phyloP scores from a whole-genome alignment of 2,888 invertebrate genomes.

The Ormyrus labotus region DNA sequence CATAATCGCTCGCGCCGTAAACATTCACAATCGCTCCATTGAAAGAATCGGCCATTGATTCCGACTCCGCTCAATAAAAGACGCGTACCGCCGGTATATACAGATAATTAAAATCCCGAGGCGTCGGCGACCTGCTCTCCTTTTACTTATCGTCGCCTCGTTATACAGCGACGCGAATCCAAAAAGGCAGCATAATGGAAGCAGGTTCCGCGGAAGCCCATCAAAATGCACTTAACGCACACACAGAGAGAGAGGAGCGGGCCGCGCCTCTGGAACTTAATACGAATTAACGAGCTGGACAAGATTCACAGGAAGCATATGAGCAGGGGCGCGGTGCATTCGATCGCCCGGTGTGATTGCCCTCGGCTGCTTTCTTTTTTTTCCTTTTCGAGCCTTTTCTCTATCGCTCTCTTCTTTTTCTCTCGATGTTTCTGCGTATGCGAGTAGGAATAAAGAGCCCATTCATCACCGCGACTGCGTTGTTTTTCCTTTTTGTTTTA shows the following conservation, averaged over 20 bases:
- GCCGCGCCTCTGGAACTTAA: slow-evolving; percentile 60
- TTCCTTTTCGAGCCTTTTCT: neutral
- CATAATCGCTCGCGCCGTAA: too few species aligned
- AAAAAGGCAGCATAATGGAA: slow-evolving; percentile 7
- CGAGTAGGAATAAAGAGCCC: too few species aligned
- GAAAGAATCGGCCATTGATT: too few species aligned
- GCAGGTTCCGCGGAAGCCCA: slow-evolving; percentile 2
- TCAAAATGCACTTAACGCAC: too few species aligned
- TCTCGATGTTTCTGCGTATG: neutral
- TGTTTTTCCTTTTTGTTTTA: too few species aligned
- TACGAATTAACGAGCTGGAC: slow-evolving; percentile 56
- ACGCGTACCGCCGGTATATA: too few species aligned
- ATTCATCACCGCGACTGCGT: too few species aligned
- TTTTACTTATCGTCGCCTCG: neutral
- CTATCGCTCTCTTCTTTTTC: neutral
- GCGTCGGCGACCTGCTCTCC: neutral
- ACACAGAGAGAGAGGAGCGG: neutral
- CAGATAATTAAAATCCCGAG: too few species aligned
- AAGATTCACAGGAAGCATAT: slow-evolving; percentile 1
- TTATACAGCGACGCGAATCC: neutral
- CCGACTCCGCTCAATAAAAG: too few species aligned
- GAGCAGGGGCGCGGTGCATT: slow-evolving; percentile 40
- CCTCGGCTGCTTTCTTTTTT: slow-evolving; percentile 1
- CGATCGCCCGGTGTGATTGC: slow-evolving; percentile 4
- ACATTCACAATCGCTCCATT: too few species aligned